A percentile compares a stretch with the other conserved stretches of the same genome.
Evolutionary conservation across 2,888 invertebrate species (phyloP).

Genomic region (Epicampocera succincta): DNA sequence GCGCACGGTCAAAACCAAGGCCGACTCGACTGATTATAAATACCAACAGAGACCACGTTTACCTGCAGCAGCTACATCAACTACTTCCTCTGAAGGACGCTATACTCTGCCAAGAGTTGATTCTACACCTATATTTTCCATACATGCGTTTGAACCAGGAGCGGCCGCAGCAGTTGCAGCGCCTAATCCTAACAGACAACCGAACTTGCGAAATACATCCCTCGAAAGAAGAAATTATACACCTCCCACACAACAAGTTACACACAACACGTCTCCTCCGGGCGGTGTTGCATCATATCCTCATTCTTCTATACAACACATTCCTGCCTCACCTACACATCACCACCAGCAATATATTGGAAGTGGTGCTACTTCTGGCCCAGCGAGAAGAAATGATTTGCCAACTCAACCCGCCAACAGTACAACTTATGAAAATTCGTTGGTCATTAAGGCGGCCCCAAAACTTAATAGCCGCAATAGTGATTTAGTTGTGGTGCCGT

Average conservation of each 20-base stretch:
- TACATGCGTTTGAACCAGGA: slow-evolving; percentile 72
- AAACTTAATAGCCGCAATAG: slow-evolving; percentile 30
- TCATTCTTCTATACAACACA: slow-evolving; percentile 47
- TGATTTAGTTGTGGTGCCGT: slow-evolving; percentile 32
- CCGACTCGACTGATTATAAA: slow-evolving; percentile 89
- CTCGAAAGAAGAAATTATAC: slow-evolving; percentile 59
- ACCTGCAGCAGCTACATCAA: slow-evolving; percentile 44
- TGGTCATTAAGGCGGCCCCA: slow-evolving; percentile 58
- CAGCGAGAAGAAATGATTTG: slow-evolving; percentile 35
- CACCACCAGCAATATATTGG: slow-evolving; percentile 21
- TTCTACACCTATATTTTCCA: slow-evolving; percentile 88
- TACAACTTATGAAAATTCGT: slow-evolving; percentile 54
- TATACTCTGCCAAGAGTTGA: slow-evolving; percentile 88
- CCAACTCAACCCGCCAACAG: neutral
- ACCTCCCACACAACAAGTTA: slow-evolving; percentile 50
- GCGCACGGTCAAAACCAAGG: slow-evolving; percentile 93
- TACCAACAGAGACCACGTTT: slow-evolving; percentile 69
- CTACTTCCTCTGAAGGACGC: slow-evolving; percentile 67
- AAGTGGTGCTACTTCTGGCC: neutral
- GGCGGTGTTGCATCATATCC: slow-evolving; percentile 24
- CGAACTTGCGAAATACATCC: slow-evolving; percentile 49
- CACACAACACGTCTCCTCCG: slow-evolving; percentile 14
- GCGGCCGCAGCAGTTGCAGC: slow-evolving; percentile 7
- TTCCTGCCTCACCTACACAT: slow-evolving; percentile 33
- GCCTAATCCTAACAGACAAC: neutral